Evolutionary conservation across 2,888 invertebrate species (phyloP).

Genomic region (Luffia ferchaultella): DNA sequence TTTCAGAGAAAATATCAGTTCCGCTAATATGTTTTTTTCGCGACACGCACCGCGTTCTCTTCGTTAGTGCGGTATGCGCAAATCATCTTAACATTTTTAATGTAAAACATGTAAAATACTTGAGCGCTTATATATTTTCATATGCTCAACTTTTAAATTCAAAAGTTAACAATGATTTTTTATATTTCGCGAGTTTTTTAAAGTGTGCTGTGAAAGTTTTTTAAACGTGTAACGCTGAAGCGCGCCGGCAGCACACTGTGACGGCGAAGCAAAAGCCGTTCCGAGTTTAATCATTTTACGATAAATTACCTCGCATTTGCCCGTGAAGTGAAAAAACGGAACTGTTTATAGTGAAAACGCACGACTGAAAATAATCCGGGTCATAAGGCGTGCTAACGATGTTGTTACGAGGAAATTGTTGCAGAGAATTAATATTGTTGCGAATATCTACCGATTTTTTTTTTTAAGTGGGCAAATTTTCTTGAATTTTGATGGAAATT

Average conservation of each 20-base stretch:
- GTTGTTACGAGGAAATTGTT: not conserved
- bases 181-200: slow-evolving; percentile 16
- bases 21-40: not conserved
- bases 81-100: not conserved
- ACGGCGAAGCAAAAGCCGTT: slow-evolving; percentile 18
- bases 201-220: not conserved
- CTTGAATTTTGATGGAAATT: too few species aligned
- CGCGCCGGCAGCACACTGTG: slow-evolving; percentile 37
- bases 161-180: slow-evolving; percentile 50
- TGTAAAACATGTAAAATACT: not conserved
- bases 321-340: slow-evolving; percentile 31
- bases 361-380: slow-evolving; percentile 45
- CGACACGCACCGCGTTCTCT: not conserved
- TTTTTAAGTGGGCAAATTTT: too few species aligned
- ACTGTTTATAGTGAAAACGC: slow-evolving; percentile 48
- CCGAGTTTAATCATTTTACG: slow-evolving; percentile 38
- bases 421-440: too few species aligned
- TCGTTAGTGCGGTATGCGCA: not conserved
- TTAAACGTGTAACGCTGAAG: slow-evolving; percentile 22
- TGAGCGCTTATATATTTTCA: slow-evolving; percentile 20
- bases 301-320: slow-evolving; percentile 53
- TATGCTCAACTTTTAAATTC: slow-evolving; percentile 39
- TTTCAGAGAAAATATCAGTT: slow-evolving; percentile 35
- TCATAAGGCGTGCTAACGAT: slow-evolving; percentile 22
- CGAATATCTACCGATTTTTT: too few species aligned